Conservation (phyloP, 2,888 invertebrate species). For the Synergus umbraculus region DNA sequence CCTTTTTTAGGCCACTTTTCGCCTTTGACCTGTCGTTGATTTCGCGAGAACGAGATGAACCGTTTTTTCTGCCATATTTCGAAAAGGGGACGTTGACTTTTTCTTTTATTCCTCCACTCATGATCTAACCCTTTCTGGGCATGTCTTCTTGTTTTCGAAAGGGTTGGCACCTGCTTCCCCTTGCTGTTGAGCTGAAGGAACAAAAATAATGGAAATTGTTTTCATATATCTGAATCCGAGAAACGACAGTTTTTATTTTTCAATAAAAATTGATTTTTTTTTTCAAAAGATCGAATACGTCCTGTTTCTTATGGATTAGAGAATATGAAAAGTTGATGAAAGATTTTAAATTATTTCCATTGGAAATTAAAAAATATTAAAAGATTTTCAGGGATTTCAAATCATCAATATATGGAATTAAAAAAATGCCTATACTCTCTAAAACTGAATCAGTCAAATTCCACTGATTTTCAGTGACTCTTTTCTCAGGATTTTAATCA, state of each 20-base stretch:
- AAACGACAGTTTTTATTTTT: neutral
- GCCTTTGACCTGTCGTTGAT: constrained; percentile 40
- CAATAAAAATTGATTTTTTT: fast-evolving
- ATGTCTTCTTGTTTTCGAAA: constrained; percentile 38
- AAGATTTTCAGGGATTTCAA: too few relatives aligned
- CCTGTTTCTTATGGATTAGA: too few relatives aligned
- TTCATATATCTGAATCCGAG: neutral
- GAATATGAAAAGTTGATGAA: too few relatives aligned
- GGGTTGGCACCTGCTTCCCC: constrained; percentile 32
- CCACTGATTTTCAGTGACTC: too few relatives aligned
- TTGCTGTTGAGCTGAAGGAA: neutral
- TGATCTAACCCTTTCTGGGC: constrained; percentile 33
- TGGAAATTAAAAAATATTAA: too few relatives aligned
- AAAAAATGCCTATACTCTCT: too few relatives aligned
- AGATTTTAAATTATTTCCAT: too few relatives aligned
- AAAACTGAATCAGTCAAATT: too few relatives aligned
- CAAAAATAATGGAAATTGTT: neutral
- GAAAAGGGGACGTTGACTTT: constrained; percentile 41
- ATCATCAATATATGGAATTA: too few relatives aligned
- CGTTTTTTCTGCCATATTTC: constrained; percentile 37
- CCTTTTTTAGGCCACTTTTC: constrained; percentile 30
- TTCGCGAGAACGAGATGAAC: constrained; percentile 35
- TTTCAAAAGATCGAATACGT: neutral
- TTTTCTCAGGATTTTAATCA: too few relatives aligned
- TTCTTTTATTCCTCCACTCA: constrained; percentile 25